Base-by-base conservation (phyloP, 2,797 vertebrate genomes). In the Tokudaia tokunoshimensis region DNA sequence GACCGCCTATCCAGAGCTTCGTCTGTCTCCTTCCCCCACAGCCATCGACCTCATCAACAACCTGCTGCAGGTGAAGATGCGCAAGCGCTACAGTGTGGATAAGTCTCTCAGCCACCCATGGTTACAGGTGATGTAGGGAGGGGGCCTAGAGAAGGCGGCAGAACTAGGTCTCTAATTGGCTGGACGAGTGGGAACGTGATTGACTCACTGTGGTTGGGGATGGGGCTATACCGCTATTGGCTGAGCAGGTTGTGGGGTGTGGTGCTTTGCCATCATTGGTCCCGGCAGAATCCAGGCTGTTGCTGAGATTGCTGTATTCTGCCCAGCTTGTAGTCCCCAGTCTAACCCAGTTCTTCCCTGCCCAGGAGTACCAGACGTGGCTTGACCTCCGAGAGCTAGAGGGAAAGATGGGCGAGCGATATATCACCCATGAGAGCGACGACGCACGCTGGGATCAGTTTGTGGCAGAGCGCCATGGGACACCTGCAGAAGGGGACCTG, bases 41-140 rank as follows among this genome's bases (percentile, higher is more conserved):
- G 99, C 99, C 70, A 99, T 98, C 5, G 99, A 99, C 97, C 98
- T 99, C 98, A 99, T 99, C 98, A 99, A 99, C 98, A 99, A 99
- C 98, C 98, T 99, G 96, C 99, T 99, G 47, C 99, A 99, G 98
- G 99, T 99, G 90, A 99, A 99, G 98, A 99, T 99, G 99, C 99
- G 99, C 98, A 99, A 99, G 98, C 99, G 99, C 94, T 99, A 99
- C 98, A 99, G 99, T 1, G 99, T 99, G 63, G 99, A 99, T 98
- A 99, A 99, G 98, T 99, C 99, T 96, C 99, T 99, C 91, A 99
- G 99, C 96, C 99, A 99, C 67, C 74, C 98, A 0, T 99, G 99
- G 98, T 97, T 99, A 97, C 99, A 99, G 99, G 99, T 99, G 99
- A 59, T 0, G 57, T 29, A 12, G 31, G 17, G 80, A 65, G 80